Base-by-base conservation (phyloP, 2,888 invertebrate genomes). In the Agapostemon virescens region DNA sequence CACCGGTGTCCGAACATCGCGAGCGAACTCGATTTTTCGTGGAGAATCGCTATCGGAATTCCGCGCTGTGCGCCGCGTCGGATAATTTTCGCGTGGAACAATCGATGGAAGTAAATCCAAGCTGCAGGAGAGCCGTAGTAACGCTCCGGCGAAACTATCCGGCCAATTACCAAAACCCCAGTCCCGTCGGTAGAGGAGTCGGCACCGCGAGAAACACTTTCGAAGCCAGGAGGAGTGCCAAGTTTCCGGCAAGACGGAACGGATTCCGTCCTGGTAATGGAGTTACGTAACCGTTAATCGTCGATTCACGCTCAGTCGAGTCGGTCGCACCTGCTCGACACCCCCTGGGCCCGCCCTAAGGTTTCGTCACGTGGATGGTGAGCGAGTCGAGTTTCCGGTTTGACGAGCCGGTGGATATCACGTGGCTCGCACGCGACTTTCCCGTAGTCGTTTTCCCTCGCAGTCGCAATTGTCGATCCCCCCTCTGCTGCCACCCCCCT, bases 391-490 rank as follows among this genome's bases (percentile, higher is more conserved):
- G 55, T 15, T 84, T 82, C 20, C 64, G 45, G 40, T n/a, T 38
- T 40, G 45, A 36, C 55, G 23, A 26, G 30, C 33, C 55, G 20
- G 11, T 26, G 52, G 68, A 67, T 55, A 55, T 84, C 87, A 84
- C 86, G 87, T 87, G 87, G 82, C 82, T 26, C 38, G 69, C 82
- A 84, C 81, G 83, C 82, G 82, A 84, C 79, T 81, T 80, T 40
- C 66, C 58, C 69, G 63, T 63, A 26, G 42, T 63, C 69, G 77
- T 69, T 72, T 71, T 68, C 49, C 49, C 49, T n/a, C n/a, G 49
- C n/a, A 49, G 49, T 49, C 49, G 49, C 49, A 49, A 49, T 49
- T 49, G 49, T n/a, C n/a, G 49, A n/a, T n/a, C 49, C 26, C 55
- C 55, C n/a, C n/a, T n/a, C n/a, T n/a, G n/a, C n/a, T n/a, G n/a